Evolutionary conservation across 2,888 invertebrate species (phyloP).

Genomic region (Cheilosia variabilis): DNA sequence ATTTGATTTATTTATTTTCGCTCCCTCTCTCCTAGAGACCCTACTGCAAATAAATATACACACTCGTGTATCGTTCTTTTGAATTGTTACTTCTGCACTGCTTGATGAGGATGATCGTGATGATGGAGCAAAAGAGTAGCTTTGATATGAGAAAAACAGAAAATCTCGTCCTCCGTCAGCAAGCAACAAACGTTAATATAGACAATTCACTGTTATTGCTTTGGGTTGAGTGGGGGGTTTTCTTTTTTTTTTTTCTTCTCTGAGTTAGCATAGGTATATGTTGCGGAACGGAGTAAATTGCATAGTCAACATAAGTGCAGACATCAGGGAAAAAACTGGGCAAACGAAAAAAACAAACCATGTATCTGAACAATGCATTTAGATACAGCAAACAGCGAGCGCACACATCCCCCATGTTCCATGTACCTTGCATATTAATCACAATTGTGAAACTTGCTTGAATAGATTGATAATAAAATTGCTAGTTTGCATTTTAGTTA

Average conservation of each 20-base stretch:
- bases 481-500: constrained; percentile 73
- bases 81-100: constrained; percentile 63
- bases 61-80: constrained; percentile 46
- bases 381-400: constrained; percentile 38
- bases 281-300: constrained; percentile 74
- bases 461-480: constrained; percentile 75
- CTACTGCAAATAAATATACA: constrained; percentile 35
- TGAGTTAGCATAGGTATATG: constrained; percentile 58
- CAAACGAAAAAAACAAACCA: constrained; percentile 20
- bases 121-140: constrained; percentile 40
- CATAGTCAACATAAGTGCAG: constrained; percentile 69
- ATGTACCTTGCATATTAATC: constrained; percentile 75
- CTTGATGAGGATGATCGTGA: constrained; percentile 49
- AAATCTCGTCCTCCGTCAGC: constrained; percentile 31
- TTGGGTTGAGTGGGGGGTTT: constrained; percentile 43
- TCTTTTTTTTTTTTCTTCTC: constrained; percentile 39
- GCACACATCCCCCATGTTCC: constrained; percentile 53
- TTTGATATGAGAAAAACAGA: constrained; percentile 47
- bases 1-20: constrained; percentile 46
- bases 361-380: constrained; percentile 70
- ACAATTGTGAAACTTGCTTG: constrained; percentile 75
- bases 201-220: constrained; percentile 72
- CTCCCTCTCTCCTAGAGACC: constrained; percentile 34
- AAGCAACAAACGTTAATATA: constrained; percentile 66
- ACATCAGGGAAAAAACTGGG: neutral